phyloP scores from a whole-genome alignment of 2,888 invertebrate species.

The Mayetiola destructor region DNA sequence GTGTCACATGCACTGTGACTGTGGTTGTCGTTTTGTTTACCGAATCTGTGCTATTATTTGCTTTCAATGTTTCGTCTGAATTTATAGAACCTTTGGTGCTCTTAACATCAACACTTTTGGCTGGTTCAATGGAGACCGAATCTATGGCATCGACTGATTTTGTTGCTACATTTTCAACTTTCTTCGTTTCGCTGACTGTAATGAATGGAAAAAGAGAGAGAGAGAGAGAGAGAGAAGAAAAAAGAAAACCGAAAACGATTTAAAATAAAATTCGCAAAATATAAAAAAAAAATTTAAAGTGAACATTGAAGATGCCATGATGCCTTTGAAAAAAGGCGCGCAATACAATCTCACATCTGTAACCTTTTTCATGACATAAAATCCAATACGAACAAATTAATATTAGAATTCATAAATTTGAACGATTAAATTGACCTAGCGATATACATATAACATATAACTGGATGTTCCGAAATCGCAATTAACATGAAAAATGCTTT shows the following conservation, averaged over 20 bases:
- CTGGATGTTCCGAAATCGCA: too few relatives aligned
- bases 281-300: not conserved
- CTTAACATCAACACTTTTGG: not conserved
- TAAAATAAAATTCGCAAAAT: not conserved
- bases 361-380: too few relatives aligned
- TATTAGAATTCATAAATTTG: too few relatives aligned
- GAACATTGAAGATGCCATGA: too few relatives aligned
- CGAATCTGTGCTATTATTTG: not conserved
- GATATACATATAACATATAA: too few relatives aligned
- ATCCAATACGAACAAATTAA: too few relatives aligned
- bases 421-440: too few relatives aligned
- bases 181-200: not conserved
- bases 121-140: not conserved
- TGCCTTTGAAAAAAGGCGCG: too few relatives aligned
- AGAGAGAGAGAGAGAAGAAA: too few relatives aligned
- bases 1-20: constrained; percentile 10
- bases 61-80: not conserved
- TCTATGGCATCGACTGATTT: not conserved
- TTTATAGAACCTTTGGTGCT: not conserved
- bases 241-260: not conserved
- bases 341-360: too few relatives aligned
- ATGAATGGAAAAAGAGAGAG: not conserved
- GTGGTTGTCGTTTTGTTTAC: constrained; percentile 2
- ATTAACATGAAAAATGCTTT: too few relatives aligned
- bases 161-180: not conserved